A percentile compares a stretch with the other conserved stretches of the same genome.
phyloP scores from a whole-genome alignment of 2,888 invertebrate genomes.

The Cremastinae sp. region DNA sequence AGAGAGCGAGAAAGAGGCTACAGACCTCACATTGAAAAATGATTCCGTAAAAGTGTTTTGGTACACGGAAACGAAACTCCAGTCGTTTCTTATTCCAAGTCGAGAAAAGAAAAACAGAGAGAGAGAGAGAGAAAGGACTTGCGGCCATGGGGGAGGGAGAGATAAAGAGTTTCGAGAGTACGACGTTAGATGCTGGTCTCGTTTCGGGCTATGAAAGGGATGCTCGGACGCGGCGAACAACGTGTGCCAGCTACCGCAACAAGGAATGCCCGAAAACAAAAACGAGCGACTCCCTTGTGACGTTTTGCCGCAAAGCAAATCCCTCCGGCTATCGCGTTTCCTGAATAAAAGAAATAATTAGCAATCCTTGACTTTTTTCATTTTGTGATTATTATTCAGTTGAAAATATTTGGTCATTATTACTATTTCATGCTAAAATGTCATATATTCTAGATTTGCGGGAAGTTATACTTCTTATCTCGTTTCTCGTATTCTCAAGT shows the following conservation, averaged over 20 bases:
- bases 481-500: too few relatives aligned
- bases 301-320: too few relatives aligned
- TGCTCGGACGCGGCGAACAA: conserved; percentile 23
- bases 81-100: conserved; percentile 48
- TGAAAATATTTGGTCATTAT: too few relatives aligned
- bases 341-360: not conserved
- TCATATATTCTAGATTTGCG: too few relatives aligned
- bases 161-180: not conserved
- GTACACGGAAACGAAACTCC: conserved; percentile 52
- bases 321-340: not conserved
- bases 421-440: too few relatives aligned
- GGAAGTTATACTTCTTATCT: too few relatives aligned
- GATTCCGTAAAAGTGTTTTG: conserved; percentile 54
- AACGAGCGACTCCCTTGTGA: conserved; percentile 10
- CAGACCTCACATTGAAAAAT: conserved; percentile 49
- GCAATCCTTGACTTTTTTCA: too few relatives aligned
- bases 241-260: conserved; percentile 45
- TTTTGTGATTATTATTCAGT: too few relatives aligned
- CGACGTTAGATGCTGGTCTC: not conserved
- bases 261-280: conserved; percentile 46
- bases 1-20: conserved; percentile 6
- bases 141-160: not conserved
- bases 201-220: not conserved
- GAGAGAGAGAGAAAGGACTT: conserved; percentile 12
- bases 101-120: conserved; percentile 50